These are phyloP conservation scores for Lithosia quadra DNA, from an alignment of 2,888 invertebrate genomes.

Conservation along the genomic window DNA sequence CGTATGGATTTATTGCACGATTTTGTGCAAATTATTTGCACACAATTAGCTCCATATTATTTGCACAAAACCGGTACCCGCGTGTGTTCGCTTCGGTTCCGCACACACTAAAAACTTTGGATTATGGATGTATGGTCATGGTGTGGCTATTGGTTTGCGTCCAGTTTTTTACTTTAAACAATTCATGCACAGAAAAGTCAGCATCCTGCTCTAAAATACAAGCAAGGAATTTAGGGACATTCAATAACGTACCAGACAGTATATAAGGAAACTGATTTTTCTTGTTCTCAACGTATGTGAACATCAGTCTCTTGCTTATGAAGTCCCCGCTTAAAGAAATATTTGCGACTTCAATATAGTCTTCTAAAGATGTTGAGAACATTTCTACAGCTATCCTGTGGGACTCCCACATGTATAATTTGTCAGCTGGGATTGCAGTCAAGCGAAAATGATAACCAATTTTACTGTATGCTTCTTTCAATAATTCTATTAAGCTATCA, in stretches of 20 bases:
- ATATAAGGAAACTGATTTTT: conserved; percentile 88
- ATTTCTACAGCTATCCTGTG: conserved; percentile 90
- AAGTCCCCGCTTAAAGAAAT: conserved; percentile 91
- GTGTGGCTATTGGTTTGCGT: neutral
- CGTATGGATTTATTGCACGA: too few species aligned
- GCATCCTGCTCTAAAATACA: conserved; percentile 90
- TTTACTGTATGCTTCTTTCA: conserved; percentile 88
- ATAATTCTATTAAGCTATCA: conserved; percentile 82
- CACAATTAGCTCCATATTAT: too few species aligned
- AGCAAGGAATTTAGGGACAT: conserved; percentile 91
- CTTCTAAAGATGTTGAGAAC: conserved; percentile 88
- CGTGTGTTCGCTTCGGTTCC: too few species aligned
- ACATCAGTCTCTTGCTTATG: conserved; percentile 92
- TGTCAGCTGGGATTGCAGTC: conserved; percentile 87
- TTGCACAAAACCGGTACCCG: too few species aligned
- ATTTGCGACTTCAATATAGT: conserved; percentile 91
- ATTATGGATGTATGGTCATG: neutral
- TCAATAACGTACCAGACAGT: conserved; percentile 91
- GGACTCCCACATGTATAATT: conserved; percentile 89
- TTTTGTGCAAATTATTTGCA: too few species aligned
- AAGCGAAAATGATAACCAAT: conserved; percentile 90
- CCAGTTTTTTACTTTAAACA: conserved; percentile 71
- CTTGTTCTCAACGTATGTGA: conserved; percentile 88
- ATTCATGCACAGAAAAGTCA: conserved; percentile 69
- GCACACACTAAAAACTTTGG: neutral